Evolutionary conservation across 2,888 invertebrate species (phyloP), one percentile per base, ranked within the genome.

Genomic region (Pemphredon lugubris): DNA sequence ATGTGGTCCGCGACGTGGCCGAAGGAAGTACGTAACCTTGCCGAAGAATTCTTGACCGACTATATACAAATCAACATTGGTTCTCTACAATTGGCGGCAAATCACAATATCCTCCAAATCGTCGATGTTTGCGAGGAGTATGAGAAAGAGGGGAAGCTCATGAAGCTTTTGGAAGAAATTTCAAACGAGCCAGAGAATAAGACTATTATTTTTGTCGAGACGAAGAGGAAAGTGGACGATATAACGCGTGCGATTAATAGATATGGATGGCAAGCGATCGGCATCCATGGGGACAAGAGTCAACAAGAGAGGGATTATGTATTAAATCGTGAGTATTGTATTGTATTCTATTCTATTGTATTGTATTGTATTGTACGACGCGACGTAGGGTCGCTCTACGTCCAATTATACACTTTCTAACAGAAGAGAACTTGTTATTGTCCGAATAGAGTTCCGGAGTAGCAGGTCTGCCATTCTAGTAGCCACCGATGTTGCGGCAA

Each of bases 1-100:
- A 94, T 94, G 94, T 94, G 93, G 92, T 93, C 93, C 76, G 94
- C 94, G 0, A 94, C 94, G 0, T 94, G 94, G 94, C 94, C 94
- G 0, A 93, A 93, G 81, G 94, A 94, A 87, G 94, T 94, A 11
- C 90, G 92, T 37, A 90, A 91, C 61, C 87, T 94, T 47, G 94
- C 94, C 0, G 92, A 93, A 78, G 94, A 94, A 80, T 94, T 94
- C 85, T 90, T 94, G 42, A 91, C 90, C 14, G 92, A 94, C 64
- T 93, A 93, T 77, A 90, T 92, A 63, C 93, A 94, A 86, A 91
- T 94, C 44, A 94, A 94, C 82, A 92, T 94, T 71, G 94, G 94
- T 21, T 93, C 93, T 1, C 86, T 93, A 14, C 92, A 92, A 78
- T 88, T 94, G 21, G 91, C 93, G 45, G 94, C 94, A 14, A 94